phyloP scores from a whole-genome alignment of 2,113 vertebrate species.

The Puffinus mauretanicus region DNA sequence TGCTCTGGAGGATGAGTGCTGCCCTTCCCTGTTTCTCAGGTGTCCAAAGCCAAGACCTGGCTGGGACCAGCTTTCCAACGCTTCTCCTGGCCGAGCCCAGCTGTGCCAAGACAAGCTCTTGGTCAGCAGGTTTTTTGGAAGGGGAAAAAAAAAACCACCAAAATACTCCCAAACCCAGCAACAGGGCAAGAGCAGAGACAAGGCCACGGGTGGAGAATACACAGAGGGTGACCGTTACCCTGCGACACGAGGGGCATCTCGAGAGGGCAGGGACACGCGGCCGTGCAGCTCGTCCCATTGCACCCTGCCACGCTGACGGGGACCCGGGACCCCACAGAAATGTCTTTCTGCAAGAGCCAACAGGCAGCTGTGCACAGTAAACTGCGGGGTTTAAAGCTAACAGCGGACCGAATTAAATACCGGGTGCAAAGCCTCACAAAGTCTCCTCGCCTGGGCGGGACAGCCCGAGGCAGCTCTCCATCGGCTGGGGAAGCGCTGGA shows the following conservation, averaged over 20 bases:
- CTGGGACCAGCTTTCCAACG: background rate
- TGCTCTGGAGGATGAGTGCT: background rate
- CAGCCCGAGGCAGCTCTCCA: background rate
- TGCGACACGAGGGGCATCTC: background rate
- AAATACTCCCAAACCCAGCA: background rate
- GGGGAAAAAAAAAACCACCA: accelerated
- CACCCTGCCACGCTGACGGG: accelerated
- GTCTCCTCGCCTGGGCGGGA: background rate
- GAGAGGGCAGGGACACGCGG: background rate
- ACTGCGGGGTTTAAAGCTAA: background rate
- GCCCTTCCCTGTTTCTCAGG: background rate
- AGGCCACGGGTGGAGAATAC: background rate
- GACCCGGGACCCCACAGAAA: background rate
- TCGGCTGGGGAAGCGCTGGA: accelerated
- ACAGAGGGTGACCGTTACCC: background rate
- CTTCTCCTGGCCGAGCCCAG: background rate
- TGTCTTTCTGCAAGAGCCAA: background rate
- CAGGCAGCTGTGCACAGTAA: background rate
- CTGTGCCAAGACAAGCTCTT: background rate
- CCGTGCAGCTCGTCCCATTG: background rate
- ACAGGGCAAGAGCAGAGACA: background rate
- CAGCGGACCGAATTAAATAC: accelerated
- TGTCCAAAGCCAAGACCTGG: background rate
- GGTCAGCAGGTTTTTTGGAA: background rate
- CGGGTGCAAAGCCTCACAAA: background rate